phyloP scores from a whole-genome alignment of 2,113 vertebrate genomes.

The Meles meles region DNA sequence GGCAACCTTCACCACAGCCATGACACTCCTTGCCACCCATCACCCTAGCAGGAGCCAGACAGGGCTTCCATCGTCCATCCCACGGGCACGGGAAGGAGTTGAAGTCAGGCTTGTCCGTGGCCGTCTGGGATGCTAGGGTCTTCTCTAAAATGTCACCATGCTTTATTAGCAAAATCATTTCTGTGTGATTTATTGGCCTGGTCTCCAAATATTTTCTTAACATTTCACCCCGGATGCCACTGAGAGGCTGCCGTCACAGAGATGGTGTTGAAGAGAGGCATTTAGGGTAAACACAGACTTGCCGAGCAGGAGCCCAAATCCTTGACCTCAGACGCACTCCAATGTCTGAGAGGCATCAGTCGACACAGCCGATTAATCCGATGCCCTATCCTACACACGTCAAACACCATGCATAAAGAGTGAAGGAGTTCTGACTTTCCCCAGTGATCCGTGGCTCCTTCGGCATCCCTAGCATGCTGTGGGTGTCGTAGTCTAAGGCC shows the following conservation, averaged over 20 bases:
- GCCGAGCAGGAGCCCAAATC: neutral
- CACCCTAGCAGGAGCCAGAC: neutral
- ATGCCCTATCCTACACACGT: neutral
- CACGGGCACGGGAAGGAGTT: neutral
- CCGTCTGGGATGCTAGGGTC: neutral
- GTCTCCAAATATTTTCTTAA: slow-evolving; percentile 5
- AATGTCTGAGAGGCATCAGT: accelerated
- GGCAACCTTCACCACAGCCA: neutral
- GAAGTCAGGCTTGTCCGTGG: neutral
- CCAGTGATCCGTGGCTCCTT: neutral
- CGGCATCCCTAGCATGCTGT: accelerated
- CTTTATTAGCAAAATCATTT: neutral
- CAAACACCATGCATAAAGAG: neutral
- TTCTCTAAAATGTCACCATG: neutral
- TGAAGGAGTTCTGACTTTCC: neutral
- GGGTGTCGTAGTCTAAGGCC: accelerated
- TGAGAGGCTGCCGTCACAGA: neutral
- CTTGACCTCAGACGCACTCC: neutral
- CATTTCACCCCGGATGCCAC: neutral
- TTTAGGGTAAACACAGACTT: neutral
- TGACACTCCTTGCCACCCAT: neutral
- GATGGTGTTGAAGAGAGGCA: neutral
- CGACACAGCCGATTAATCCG: neutral
- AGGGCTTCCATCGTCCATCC: neutral
- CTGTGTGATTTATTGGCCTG: slow-evolving; percentile 1